Base-by-base conservation (phyloP, 2,113 vertebrate genomes). In the Carassius auratus region DNA sequence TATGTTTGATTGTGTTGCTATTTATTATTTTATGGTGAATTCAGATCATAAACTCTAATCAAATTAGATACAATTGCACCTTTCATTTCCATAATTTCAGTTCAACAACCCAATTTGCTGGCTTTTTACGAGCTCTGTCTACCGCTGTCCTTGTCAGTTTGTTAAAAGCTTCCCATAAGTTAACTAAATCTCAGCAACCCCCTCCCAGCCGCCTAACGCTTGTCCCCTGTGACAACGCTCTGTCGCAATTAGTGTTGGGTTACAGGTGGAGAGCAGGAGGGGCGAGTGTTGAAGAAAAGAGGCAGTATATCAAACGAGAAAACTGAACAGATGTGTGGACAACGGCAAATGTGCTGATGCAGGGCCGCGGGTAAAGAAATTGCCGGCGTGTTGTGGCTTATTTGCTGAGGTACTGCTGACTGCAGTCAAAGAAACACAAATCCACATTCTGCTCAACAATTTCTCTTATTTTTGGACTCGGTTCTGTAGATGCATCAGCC, bases 181-280 rank as follows among this genome's bases (percentile, higher is more conserved):
- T 84, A 91, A 92, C 85, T 88, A 91, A 91, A 90, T 91, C 71
- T 88, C 83, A 89, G 79, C 86, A 77, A 75, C 55, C 79, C 86
- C 84, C 86, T 77, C 71, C 48, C 71, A 36, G 68, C 79, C 77
- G 68, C 50, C 66, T 64, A 83, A 76, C 76, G 64, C 59, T 68
- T 0, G 4, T 91, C 85, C 89, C 88, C 82, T 84, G 89, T 88
- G 90, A 89, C 84, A 90, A 85, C 57, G 69, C 85, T 86, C 52
- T 21, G 57, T 86, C 85, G 87, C 87, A 90, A 89, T 91, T 88
- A 89, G 88, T 83, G 77, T 91, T 83, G 86, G 88, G 69, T 92
- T 93, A 92, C 89, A 81, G 83, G 75, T 68, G 85, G 83, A 76
- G 21, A 69, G 73, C 30, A 64, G 76, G 55, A 45, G 62, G 15